Conservation (phyloP, 2,888 invertebrate genomes). For the Sisyra nigra region DNA sequence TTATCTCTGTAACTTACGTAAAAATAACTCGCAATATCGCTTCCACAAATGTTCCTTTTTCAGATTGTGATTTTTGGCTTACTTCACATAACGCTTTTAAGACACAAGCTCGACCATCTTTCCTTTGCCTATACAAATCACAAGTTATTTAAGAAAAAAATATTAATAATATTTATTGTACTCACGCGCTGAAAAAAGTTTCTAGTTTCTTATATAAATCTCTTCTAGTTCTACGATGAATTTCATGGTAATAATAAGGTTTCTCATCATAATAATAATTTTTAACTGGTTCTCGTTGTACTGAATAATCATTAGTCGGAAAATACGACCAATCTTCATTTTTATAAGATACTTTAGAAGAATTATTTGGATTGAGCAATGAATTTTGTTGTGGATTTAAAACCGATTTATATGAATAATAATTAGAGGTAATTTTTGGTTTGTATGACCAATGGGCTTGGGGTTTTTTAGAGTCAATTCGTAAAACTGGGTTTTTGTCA, state of each 20-base stretch:
- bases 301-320: too few species aligned
- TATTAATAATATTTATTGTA: constrained; percentile 14
- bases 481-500: too few species aligned
- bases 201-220: constrained; percentile 45
- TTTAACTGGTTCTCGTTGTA: too few species aligned
- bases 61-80: constrained; percentile 29
- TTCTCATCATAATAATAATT: too few species aligned
- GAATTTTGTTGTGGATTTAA: too few species aligned
- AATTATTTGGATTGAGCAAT: too few species aligned
- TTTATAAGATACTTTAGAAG: too few species aligned
- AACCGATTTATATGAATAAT: too few species aligned
- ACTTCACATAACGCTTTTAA: constrained; percentile 48
- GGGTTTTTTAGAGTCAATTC: not conserved
- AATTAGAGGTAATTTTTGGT: too few species aligned
- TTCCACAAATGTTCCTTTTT: constrained; percentile 41
- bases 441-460: not conserved
- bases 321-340: too few species aligned
- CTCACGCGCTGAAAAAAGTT: constrained; percentile 43
- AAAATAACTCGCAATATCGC: constrained; percentile 48
- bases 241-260: constrained; percentile 20
- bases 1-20: constrained; percentile 34
- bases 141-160: not conserved
- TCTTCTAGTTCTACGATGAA: constrained; percentile 43
- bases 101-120: constrained; percentile 41
- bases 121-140: constrained; percentile 22